Conservation (phyloP, 2,797 vertebrate genomes). For the Falco rusticolus region DNA sequence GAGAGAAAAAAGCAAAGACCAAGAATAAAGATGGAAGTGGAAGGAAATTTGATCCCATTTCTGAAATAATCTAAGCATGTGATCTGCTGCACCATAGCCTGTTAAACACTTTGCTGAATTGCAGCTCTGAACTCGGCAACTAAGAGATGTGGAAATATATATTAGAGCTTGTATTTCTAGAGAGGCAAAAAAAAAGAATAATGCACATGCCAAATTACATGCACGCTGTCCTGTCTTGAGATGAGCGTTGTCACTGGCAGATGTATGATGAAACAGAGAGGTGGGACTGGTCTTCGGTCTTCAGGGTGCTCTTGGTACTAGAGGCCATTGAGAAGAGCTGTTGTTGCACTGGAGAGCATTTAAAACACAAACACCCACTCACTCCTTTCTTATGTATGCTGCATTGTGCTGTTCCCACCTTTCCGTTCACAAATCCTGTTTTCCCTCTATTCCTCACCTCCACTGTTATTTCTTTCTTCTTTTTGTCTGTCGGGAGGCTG, state of each 20-base stretch:
- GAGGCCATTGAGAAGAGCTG: neutral
- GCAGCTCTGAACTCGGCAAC: neutral
- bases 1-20: neutral
- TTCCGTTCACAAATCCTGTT: neutral
- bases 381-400: neutral
- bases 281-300: neutral
- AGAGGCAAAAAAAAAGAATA: neutral
- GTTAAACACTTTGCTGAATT: neutral
- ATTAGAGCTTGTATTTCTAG: neutral
- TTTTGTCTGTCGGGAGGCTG: neutral
- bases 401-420: neutral
- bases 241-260: neutral
- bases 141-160: neutral
- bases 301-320: neutral
- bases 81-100: neutral
- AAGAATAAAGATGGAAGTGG: neutral
- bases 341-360: neutral
- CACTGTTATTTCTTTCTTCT: neutral
- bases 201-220: neutral
- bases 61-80: neutral
- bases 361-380: neutral
- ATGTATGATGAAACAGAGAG: neutral
- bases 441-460: neutral
- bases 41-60: neutral
- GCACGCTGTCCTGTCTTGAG: neutral